A percentile compares a stretch with the other conserved stretches of the same genome.
Conservation (phyloP, 2,797 vertebrate genomes). For the Clarias fuscus region DNA sequence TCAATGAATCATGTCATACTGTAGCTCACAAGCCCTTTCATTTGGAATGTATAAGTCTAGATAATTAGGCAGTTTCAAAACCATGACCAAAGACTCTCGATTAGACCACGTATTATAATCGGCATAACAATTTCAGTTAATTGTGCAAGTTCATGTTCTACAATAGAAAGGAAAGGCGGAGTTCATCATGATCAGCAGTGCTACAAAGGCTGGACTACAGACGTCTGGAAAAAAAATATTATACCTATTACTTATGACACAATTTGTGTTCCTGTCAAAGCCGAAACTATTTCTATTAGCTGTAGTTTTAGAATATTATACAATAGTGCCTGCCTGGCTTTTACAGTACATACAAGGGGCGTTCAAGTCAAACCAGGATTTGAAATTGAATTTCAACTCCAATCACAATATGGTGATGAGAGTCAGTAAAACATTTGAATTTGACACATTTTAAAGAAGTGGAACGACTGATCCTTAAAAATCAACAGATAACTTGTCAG, state of each 20-base stretch:
- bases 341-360: background rate
- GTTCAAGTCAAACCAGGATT: too few species aligned
- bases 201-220: background rate
- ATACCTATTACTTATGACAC: constrained; percentile 14
- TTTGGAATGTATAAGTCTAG: background rate
- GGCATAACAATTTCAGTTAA: background rate
- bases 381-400: too few species aligned
- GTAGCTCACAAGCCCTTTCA: background rate
- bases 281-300: constrained; percentile 44
- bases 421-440: too few species aligned
- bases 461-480: too few species aligned
- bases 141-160: background rate
- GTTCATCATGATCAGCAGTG: background rate
- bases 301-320: constrained; percentile 45
- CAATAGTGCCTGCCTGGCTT: constrained; percentile 40
- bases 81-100: background rate
- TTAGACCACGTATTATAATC: background rate
- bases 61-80: background rate
- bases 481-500: too few species aligned
- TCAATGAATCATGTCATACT: background rate
- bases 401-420: too few species aligned
- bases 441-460: too few species aligned
- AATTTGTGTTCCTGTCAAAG: constrained; percentile 43
- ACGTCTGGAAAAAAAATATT: background rate
- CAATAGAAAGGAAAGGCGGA: background rate